A percentile compares a stretch with the other conserved stretches of the same genome.
phyloP scores from a whole-genome alignment of 2,113 vertebrate genomes.

The Cololabis saira region DNA sequence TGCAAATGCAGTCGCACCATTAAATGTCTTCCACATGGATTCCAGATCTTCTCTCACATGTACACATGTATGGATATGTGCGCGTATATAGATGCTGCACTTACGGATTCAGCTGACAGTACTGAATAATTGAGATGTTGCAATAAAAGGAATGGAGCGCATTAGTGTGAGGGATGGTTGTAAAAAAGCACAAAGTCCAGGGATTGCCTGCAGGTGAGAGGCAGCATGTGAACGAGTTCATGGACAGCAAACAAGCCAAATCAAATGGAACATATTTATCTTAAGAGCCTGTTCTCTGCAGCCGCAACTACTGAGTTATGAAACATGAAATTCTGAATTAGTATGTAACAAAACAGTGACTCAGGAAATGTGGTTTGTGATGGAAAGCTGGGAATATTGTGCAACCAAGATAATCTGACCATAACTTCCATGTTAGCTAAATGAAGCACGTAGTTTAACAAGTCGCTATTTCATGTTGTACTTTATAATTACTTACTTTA shows the following conservation, averaged over 20 bases:
- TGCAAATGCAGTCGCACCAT: conserved; percentile 23
- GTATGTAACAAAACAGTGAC: conserved; percentile 27
- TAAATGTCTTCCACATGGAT: conserved; percentile 19
- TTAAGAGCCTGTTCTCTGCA: conserved; percentile 39
- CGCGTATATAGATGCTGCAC: conserved; percentile 9
- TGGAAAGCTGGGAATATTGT: conserved; percentile 14
- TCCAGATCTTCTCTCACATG: background rate
- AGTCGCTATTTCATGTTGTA: background rate
- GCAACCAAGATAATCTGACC: conserved; percentile 5
- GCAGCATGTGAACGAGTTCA: conserved; percentile 55
- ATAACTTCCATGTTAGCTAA: background rate
- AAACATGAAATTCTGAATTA: conserved; percentile 58
- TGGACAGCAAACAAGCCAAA: conserved; percentile 33
- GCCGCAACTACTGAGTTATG: conserved; percentile 27
- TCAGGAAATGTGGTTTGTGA: conserved; percentile 11
- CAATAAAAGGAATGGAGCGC: conserved; percentile 67
- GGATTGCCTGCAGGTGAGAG: conserved; percentile 59
- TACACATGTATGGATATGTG: background rate
- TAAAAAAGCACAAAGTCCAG: conserved; percentile 12
- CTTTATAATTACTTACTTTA: background rate
- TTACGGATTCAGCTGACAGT: conserved; percentile 42
- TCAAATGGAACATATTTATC: conserved; percentile 55
- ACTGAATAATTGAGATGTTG: conserved; percentile 78
- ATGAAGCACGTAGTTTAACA: conserved; percentile 1
- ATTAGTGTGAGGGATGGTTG: conserved; percentile 38